These are phyloP conservation scores for Chromobotia macracanthus DNA, from an alignment of 2,797 vertebrate species.

Conservation along the genomic window DNA sequence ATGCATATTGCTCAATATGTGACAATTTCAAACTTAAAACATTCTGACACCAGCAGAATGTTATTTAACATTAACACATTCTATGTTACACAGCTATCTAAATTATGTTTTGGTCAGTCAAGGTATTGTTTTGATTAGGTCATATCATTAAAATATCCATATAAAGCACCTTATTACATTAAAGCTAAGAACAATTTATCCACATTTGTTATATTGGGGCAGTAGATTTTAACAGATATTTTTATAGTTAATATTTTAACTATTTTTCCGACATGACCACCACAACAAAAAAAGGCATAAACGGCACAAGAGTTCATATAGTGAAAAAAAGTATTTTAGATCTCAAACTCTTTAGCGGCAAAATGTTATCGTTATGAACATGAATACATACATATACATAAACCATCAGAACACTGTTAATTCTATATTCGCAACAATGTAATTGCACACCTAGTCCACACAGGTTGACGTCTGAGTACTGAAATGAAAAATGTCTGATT, in stretches of 20 bases:
- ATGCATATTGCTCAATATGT: not conserved
- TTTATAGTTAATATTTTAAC: not conserved
- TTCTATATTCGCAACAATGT: not conserved
- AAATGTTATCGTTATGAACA: not conserved
- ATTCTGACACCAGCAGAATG: constrained; percentile 35
- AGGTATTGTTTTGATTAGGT: constrained; percentile 1
- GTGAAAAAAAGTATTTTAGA: not conserved
- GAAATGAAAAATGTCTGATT: constrained; percentile 96
- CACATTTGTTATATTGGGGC: not conserved
- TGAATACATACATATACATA: constrained; percentile 5
- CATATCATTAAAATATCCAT: not conserved
- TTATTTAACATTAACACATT: not conserved
- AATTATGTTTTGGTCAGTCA: not conserved
- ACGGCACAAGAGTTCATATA: not conserved
- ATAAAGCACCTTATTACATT: not conserved
- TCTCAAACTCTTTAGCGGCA: not conserved
- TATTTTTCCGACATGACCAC: not conserved
- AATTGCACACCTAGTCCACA: constrained; percentile 45
- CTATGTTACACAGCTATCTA: constrained; percentile 6
- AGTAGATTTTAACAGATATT: not conserved
- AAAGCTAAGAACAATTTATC: not conserved
- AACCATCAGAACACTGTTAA: not conserved
- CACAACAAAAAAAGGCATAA: not conserved
- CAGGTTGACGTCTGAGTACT: constrained; percentile 88
- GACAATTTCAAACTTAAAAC: not conserved